Percentiles rank a stretch among this genome's conserved stretches.
These are phyloP conservation scores for Pseudomyrmex pallidus DNA, from an alignment of 1,140 invertebrate genomes.

Conservation along the genomic window DNA sequence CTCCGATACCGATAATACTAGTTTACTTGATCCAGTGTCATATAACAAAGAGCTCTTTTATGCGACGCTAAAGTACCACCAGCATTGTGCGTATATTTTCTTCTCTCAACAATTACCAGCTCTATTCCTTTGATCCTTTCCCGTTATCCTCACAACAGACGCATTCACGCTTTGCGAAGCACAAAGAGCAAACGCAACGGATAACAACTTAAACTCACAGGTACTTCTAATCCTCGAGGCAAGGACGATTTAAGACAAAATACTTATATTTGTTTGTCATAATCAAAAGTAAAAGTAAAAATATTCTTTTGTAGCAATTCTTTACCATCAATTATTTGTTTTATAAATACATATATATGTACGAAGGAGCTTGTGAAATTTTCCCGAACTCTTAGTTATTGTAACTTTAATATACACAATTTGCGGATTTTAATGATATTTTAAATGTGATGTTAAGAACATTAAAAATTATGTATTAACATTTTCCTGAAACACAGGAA, in stretches of 20 bases:
- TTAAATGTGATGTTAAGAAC: neutral
- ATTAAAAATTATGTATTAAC: neutral
- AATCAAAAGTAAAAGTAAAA: constrained; percentile 8
- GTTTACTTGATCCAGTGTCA: constrained; percentile 41
- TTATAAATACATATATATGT: no score
- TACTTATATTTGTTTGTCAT: constrained; percentile 2
- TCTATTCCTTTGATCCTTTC: constrained; percentile 24
- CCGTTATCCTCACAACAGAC: constrained; percentile 30
- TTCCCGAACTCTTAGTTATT: neutral
- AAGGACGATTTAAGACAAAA: neutral
- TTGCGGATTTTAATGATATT: constrained; percentile 5
- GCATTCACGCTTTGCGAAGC: neutral
- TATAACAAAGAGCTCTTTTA: constrained; percentile 41
- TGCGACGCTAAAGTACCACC: neutral
- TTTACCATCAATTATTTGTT: neutral
- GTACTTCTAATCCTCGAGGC: neutral
- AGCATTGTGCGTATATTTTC: constrained; percentile 12
- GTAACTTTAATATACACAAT: neutral
- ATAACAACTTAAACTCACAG: neutral
- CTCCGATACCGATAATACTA: constrained; percentile 37
- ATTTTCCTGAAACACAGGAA: neutral
- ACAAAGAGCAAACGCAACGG: neutral
- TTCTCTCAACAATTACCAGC: constrained; percentile 19
- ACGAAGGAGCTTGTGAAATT: no score
- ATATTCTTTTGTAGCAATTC: neutral